Base-by-base conservation (phyloP, 2,888 invertebrate species). In the Heteromyza rotundicornis region DNA sequence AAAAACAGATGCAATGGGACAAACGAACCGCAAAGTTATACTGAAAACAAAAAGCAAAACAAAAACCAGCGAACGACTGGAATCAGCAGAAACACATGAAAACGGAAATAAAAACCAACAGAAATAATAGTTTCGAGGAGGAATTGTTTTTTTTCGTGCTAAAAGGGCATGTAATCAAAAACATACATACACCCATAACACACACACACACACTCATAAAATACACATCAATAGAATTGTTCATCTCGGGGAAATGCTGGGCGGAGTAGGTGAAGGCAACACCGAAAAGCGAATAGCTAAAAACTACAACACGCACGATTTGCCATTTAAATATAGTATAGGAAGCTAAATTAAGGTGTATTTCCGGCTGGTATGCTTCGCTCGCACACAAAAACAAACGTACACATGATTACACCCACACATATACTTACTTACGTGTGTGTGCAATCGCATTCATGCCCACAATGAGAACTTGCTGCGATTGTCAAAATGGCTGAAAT, bases 21-120 rank as follows among this genome's bases (percentile, higher is more conserved):
- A 32, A 32, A 32, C 12, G 5, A 32, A 32, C 5, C 32, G 12
- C 32, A 32, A 32, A 32, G 32, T 12, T 5, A 5, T 12, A 32
- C 7, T n/a, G 40, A 40, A 40, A 40, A 40, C 40, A 40, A n/a
- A 40, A 40, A 40, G n/a, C 40, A n/a, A 40, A 40, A 40, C 40
- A 40, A 40, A 40, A n/a, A 40, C 2, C 2, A 40, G 3, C 40
- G 40, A 2, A 40, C 5, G 14, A n/a, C 2, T n/a, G 40, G n/a
- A 14, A 40, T 8, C 40, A 40, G 40, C 40, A 40, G n/a, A 40
- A 40, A 40, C 27, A 27, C 5, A 5, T 27, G 27, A 27, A 27
- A 7, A 27, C 27, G 27, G 10, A 27, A 27, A 5, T 27, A 27
- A 27, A 27, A 27, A 27, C 7, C 27, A 27, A n/a, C 40, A 40